Evolutionary conservation across 2,888 invertebrate genomes (phyloP).

Genomic region (Plebejus melissa): DNA sequence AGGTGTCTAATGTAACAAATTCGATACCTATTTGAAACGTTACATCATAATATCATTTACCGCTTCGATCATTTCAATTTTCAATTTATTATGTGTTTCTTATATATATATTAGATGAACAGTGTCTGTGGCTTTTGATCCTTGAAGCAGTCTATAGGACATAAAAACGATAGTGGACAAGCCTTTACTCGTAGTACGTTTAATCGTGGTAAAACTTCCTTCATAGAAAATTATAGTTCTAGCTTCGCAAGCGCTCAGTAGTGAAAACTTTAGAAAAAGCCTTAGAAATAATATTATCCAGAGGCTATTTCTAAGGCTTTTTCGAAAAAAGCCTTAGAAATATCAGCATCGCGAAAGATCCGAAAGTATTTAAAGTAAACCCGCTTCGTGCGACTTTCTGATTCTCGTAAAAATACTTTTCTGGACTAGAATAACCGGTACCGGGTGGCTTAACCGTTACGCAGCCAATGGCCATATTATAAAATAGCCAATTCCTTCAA

Average conservation of each 20-base stretch:
- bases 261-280: too few relatives aligned
- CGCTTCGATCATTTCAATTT: neutral
- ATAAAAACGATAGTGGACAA: too few relatives aligned
- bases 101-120: too few relatives aligned
- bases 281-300: neutral
- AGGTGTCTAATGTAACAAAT: neutral
- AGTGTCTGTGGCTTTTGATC: too few relatives aligned
- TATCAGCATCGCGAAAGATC: neutral
- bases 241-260: too few relatives aligned
- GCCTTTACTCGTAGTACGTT: too few relatives aligned
- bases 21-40: neutral
- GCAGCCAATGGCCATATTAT: constrained; percentile 16
- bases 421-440: constrained; percentile 26
- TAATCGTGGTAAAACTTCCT: too few relatives aligned
- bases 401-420: constrained; percentile 14
- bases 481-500: constrained; percentile 19
- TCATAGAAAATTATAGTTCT: too few relatives aligned
- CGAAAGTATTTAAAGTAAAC: neutral
- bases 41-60: neutral
- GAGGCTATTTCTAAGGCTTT: neutral
- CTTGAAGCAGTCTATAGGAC: too few relatives aligned
- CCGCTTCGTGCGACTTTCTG: neutral
- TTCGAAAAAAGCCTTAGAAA: neutral
- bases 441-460: constrained; percentile 22
- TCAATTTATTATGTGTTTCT: neutral